These are phyloP conservation scores for Micrastur ruficollis DNA, from an alignment of 2,797 vertebrate genomes.

Conservation along the genomic window DNA sequence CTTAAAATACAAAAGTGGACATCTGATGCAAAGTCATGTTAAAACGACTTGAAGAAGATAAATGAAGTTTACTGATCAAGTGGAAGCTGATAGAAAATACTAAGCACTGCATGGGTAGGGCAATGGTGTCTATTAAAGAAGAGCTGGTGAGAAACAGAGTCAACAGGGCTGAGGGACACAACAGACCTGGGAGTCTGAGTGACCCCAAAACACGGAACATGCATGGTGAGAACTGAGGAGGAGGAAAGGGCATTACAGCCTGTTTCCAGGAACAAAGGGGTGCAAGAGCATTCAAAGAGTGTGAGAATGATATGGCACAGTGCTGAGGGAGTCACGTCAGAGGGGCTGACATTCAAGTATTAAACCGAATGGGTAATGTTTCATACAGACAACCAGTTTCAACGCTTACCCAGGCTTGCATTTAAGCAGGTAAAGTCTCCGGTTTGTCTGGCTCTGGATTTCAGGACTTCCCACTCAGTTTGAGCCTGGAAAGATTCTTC, in stretches of 20 bases:
- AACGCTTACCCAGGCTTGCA: neutral
- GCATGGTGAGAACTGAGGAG: neutral
- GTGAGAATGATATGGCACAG: neutral
- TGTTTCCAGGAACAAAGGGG: neutral
- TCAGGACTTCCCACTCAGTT: neutral
- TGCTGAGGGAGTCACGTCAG: neutral
- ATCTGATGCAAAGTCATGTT: neutral
- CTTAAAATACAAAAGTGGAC: neutral
- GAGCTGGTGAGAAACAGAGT: neutral
- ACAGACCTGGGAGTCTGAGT: neutral
- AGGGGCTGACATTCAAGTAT: neutral
- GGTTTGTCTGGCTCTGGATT: neutral
- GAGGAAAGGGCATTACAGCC: neutral
- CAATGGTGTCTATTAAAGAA: neutral
- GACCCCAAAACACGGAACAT: neutral
- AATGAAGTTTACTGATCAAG: neutral
- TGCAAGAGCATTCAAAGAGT: neutral
- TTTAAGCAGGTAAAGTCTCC: neutral
- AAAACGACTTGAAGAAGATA: neutral
- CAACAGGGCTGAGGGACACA: neutral
- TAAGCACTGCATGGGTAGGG: neutral
- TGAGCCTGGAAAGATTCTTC: neutral
- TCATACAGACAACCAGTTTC: neutral
- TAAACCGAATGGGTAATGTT: rapidly evolving
- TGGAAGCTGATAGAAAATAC: neutral